Conservation (phyloP, 2,113 vertebrate genomes). For the Marcusenius ussheri region DNA sequence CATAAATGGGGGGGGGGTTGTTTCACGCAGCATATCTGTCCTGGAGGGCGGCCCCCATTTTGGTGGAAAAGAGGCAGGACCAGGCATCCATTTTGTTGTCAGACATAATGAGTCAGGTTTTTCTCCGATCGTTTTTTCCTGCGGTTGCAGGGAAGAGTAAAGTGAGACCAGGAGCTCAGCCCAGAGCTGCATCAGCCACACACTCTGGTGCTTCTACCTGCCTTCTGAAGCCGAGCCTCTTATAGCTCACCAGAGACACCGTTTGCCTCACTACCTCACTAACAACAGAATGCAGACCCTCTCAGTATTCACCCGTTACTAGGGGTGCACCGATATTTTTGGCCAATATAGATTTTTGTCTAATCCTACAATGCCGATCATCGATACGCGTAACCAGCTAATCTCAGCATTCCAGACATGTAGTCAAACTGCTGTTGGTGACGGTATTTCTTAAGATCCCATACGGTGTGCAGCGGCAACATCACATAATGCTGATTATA, state of each 20-base stretch:
- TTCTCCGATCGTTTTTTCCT: neutral
- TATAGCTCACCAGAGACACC: neutral
- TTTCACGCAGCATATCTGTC: neutral
- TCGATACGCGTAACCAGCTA: neutral
- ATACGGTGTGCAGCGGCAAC: neutral
- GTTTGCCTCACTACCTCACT: neutral
- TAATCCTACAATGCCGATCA: neutral
- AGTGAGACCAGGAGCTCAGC: neutral
- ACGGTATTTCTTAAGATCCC: neutral
- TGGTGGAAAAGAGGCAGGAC: neutral
- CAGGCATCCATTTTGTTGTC: neutral
- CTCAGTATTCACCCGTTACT: neutral
- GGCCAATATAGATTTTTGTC: neutral
- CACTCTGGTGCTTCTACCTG: neutral
- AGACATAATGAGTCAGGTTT: neutral
- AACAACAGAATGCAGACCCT: neutral
- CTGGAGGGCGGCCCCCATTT: neutral
- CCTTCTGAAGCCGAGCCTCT: neutral
- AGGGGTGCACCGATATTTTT: neutral
- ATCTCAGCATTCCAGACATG: neutral
- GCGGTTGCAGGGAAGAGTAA: neutral
- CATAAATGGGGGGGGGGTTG: neutral
- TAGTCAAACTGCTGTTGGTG: neutral
- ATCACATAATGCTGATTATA: neutral
- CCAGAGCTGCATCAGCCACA: neutral